Evolutionary conservation across 1,140 invertebrate genomes (phyloP), one percentile per base, ranked within the genome.

Genomic region (Drusus annulatus): DNA sequence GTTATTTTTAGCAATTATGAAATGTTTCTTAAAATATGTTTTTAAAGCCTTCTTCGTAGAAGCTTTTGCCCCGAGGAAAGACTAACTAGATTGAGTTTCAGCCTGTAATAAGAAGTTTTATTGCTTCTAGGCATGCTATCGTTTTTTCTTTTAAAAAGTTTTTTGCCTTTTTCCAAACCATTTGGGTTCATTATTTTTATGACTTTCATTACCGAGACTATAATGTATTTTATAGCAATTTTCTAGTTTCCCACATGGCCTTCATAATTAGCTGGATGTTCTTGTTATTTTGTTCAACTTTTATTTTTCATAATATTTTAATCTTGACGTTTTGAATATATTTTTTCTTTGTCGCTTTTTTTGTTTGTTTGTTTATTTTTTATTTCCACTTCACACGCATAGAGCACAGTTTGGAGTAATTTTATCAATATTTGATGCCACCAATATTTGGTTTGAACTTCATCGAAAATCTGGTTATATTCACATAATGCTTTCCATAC

Each of bases 151-250:
- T 65, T n/a, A 71, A 23, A 71, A 71, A 51, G 8, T 52, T 52
- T 36, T 23, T 23, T 28, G 7, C 19, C 50, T 16, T 51, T 23
- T 51, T 23, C 68, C 45, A 15, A 52, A 71, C 21, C n/a, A 71
- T 25, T 71, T 52, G 10, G 45, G 68, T 71, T 71, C 68, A 50
- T 71, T 71, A 71, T 71, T 71, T 71, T 71, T 52, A 71, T 71
- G 68, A 21, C 17, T 71, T 71, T 71, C 68, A 71, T 71, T 71
- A 52, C 36, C 31, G 36, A 10, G 31, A 5, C 68, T 51, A 23
- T 65, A 65, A 36, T 36, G 25, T 71, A 51, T 71, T 71, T 65
- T 71, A n/a, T 19, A n/a, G 17, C 8, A 28, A 28, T 71, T 71
- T 71, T 36, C 45, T 51, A 17, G 8, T 65, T 65, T 65, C 1